A percentile compares a stretch with the other conserved stretches of the same genome.
Conservation (phyloP, 2,888 invertebrate species). For the Drosophila monieri region DNA sequence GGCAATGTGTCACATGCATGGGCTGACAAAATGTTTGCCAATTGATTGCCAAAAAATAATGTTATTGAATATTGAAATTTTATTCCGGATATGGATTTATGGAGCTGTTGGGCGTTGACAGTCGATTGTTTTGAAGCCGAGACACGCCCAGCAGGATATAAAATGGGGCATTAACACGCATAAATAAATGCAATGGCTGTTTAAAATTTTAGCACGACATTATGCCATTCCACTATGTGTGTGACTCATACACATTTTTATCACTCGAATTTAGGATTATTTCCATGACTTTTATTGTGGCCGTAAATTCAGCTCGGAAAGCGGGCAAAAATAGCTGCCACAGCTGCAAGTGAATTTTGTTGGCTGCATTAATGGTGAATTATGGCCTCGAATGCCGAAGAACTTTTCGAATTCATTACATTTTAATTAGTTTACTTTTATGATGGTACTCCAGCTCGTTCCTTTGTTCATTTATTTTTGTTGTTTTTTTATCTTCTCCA, state of each 20-base stretch:
- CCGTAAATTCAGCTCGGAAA: conserved; percentile 58
- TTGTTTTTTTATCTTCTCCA: conserved; percentile 12
- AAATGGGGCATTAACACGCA: conserved; percentile 23
- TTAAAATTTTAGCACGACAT: conserved; percentile 43
- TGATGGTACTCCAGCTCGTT: conserved; percentile 34
- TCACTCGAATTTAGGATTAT: conserved; percentile 70
- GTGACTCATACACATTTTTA: conserved; percentile 48
- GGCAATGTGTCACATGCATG: conserved; percentile 28
- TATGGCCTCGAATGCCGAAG: conserved; percentile 66
- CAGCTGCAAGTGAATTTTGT: conserved; percentile 55
- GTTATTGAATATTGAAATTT: conserved; percentile 49
- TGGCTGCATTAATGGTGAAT: conserved; percentile 58
- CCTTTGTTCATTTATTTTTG: conserved; percentile 32
- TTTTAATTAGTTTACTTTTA: conserved; percentile 71
- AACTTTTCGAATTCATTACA: conserved; percentile 57
- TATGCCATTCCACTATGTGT: conserved; percentile 21
- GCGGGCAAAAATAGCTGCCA: conserved; percentile 11
- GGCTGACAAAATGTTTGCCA: conserved; percentile 13
- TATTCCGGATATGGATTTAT: conserved; percentile 47
- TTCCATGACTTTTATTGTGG: conserved; percentile 67
- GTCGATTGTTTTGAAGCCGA: conserved; percentile 25
- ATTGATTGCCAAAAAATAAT: conserved; percentile 51
- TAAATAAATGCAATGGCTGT: conserved; percentile 44
- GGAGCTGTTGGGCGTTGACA: conserved; percentile 39
- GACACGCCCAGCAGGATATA: conserved; percentile 34